These are phyloP conservation scores for Aplysina aerophoba DNA, from an alignment of 37 sponge, comb jelly and placozoan species.

Conservation along the genomic window DNA sequence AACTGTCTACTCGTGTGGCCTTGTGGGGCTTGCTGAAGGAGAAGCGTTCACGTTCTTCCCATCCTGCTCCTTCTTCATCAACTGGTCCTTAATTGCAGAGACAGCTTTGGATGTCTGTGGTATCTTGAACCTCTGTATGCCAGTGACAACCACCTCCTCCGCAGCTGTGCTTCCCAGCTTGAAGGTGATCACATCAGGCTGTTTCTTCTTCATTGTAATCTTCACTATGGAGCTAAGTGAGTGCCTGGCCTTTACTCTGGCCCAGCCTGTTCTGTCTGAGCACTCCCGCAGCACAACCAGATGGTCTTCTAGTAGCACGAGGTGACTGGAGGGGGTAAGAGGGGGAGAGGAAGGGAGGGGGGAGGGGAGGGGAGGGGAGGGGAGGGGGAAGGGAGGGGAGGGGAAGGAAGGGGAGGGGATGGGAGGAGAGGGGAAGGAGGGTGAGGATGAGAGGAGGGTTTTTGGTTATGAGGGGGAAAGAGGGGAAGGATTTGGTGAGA, in stretches of 20 bases:
- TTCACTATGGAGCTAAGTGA: conserved; percentile 65
- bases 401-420: no score
- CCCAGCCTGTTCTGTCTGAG: conserved; percentile 80
- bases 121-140: conserved; percentile 71
- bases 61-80: conserved; percentile 9
- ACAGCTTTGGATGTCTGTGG: conserved; percentile 80
- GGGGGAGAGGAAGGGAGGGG: background rate
- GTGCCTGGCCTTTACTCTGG: conserved; percentile 61
- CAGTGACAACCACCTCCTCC: conserved; percentile 46
- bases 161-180: conserved; percentile 62
- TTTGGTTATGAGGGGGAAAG: no score
- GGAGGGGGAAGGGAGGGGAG: no score
- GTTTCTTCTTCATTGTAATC: conserved; percentile 92
- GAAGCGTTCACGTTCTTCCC: no score
- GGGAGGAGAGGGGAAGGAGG: background rate
- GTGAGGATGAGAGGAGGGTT: no score
- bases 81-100: conserved; percentile 63
- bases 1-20: no score
- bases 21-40: no score
- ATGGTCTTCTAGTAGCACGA: conserved; percentile 58
- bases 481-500: no score
- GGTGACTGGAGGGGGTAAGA: conserved; percentile 50
- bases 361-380: no score
- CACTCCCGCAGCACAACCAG: conserved; percentile 78
- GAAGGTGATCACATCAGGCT: conserved; percentile 92